Evolutionary conservation across 2,113 vertebrate species (phyloP).

Genomic region (Fulmarus glacialis): DNA sequence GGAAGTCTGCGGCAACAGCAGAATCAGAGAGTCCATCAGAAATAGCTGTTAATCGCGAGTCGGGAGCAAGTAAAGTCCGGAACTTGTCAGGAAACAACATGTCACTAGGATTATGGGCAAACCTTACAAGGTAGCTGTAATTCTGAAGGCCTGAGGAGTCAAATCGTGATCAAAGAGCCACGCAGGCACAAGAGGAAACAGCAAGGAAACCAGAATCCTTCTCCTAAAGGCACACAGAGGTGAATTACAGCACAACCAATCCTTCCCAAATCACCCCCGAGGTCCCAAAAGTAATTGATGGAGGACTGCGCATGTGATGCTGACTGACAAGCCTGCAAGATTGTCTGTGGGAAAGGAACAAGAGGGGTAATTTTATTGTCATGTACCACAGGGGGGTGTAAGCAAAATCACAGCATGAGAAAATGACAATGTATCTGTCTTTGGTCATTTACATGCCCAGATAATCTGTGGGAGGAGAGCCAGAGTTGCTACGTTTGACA

Average conservation of each 20-base stretch:
- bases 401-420: slow-evolving; percentile 62
- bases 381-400: slow-evolving; percentile 44
- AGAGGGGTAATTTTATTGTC: slow-evolving; percentile 66
- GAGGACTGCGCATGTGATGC: background rate
- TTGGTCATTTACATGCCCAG: slow-evolving; percentile 55
- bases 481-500: background rate
- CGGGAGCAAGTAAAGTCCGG: background rate
- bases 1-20: background rate
- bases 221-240: slow-evolving; percentile 13
- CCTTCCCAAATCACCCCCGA: background rate
- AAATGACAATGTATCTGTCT: slow-evolving; percentile 58
- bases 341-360: slow-evolving; percentile 53
- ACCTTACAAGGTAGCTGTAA: background rate
- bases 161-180: slow-evolving; percentile 2
- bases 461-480: slow-evolving; percentile 51
- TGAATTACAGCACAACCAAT: slow-evolving; percentile 16
- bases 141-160: slow-evolving; percentile 7
- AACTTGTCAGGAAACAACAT: background rate
- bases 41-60: background rate
- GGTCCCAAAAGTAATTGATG: slow-evolving; percentile 21
- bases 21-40: background rate
- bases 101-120: background rate
- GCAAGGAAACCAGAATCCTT: slow-evolving; percentile 8
- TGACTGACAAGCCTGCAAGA: slow-evolving; percentile 23
- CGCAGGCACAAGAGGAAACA: background rate